Evolutionary conservation across 2,797 vertebrate genomes (phyloP).

Genomic region (Eospalax fontanierii): DNA sequence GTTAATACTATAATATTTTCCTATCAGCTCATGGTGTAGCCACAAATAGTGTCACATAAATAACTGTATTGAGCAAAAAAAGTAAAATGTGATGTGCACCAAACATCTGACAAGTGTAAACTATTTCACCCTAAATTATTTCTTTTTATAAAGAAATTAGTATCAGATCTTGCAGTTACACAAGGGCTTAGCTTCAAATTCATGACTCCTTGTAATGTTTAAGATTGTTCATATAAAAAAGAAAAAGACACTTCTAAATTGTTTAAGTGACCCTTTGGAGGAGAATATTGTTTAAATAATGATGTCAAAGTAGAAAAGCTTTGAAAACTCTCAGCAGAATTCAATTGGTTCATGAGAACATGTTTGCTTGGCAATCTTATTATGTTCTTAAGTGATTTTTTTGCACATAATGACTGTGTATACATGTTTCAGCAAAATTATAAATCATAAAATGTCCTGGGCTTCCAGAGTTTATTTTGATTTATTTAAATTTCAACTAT

Average conservation of each 20-base stretch:
- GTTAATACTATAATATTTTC: constrained; percentile 18
- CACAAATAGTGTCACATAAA: neutral
- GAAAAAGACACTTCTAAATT: constrained; percentile 8
- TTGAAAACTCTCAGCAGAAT: constrained; percentile 28
- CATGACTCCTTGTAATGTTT: neutral
- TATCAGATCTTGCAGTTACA: neutral
- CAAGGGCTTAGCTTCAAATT: constrained; percentile 20
- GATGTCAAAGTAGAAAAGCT: neutral
- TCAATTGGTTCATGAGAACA: neutral
- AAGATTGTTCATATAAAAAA: constrained; percentile 6
- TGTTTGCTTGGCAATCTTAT: neutral
- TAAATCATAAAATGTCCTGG: neutral
- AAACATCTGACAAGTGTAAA: neutral
- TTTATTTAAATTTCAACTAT: constrained; percentile 22
- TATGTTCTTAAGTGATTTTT: neutral
- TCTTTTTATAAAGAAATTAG: constrained; percentile 28
- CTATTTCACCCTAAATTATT: constrained; percentile 5
- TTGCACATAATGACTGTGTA: neutral
- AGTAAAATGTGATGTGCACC: neutral
- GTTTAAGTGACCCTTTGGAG: constrained; percentile 34
- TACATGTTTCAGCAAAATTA: constrained; percentile 1
- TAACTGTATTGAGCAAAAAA: neutral
- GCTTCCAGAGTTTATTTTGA: constrained; percentile 22
- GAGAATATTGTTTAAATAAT: neutral
- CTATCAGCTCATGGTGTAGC: neutral